Evolutionary conservation across 2,797 vertebrate genomes (phyloP).

Genomic region (Sebastes hubbsi): DNA sequence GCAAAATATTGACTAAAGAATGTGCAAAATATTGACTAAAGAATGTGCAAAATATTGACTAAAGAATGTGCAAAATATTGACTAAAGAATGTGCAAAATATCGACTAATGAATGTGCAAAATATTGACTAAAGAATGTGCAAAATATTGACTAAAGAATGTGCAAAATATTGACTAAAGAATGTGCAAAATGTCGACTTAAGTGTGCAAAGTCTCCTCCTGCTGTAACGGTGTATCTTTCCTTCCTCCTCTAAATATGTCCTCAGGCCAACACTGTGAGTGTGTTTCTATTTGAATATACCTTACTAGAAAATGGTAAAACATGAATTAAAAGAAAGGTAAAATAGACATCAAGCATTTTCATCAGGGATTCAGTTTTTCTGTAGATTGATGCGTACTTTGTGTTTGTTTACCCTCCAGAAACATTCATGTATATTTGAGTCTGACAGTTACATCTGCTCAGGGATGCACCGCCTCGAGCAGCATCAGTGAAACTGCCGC

Average conservation of each 20-base stretch:
- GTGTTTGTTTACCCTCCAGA: slow-evolving; percentile 41
- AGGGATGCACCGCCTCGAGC: slow-evolving; percentile 52
- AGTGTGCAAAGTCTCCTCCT: slow-evolving; percentile 1
- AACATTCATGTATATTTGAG: slow-evolving; percentile 13
- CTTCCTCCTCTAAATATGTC: slow-evolving; percentile 22
- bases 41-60: too few species aligned
- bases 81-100: too few species aligned
- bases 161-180: fast-evolving
- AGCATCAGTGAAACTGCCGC: not conserved
- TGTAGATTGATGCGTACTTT: not conserved
- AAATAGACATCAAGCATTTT: not conserved
- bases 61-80: too few species aligned
- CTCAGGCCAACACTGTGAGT: slow-evolving; percentile 16
- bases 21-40: too few species aligned
- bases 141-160: too few species aligned
- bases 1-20: too few species aligned
- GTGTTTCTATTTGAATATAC: not conserved
- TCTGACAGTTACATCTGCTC: slow-evolving; percentile 60
- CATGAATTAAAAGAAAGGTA: slow-evolving; percentile 39
- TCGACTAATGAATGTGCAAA: too few species aligned
- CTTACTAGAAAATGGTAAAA: slow-evolving; percentile 39
- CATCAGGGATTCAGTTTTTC: not conserved
- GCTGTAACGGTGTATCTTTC: slow-evolving; percentile 4
- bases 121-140: too few species aligned
- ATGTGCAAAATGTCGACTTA: too few species aligned